Evolutionary conservation across 53 echinoderm and acorn worm species (phyloP).

Genomic region (Antedon mediterranea): DNA sequence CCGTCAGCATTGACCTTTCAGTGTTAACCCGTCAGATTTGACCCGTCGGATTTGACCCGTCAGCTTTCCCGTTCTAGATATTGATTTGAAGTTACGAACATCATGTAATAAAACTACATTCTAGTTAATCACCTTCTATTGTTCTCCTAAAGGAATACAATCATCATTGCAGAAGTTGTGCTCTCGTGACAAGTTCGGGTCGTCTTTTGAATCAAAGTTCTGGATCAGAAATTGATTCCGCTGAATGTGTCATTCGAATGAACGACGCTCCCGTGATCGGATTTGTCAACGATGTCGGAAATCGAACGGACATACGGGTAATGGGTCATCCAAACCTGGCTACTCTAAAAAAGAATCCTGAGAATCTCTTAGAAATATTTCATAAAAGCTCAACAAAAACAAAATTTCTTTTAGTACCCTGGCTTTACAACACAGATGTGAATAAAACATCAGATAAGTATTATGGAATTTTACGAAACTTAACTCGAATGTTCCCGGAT

Average conservation of each 20-base stretch:
- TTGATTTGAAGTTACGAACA: no score
- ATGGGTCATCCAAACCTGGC: background rate
- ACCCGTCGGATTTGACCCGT: no score
- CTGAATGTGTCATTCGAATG: constrained; percentile 31
- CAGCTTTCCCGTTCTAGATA: no score
- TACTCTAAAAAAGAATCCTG: constrained; percentile 45
- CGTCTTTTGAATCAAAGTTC: constrained; percentile 21
- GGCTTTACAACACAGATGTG: constrained; percentile 73
- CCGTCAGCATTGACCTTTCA: no score
- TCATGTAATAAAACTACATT: no score
- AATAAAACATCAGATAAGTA: constrained; percentile 86
- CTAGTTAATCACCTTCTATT: no score
- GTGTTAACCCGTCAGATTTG: no score
- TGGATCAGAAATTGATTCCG: constrained; percentile 28
- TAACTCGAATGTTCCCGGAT: constrained; percentile 56
- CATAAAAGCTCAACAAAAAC: constrained; percentile 55
- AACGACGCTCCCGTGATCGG: constrained; percentile 30
- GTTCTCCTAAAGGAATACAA: constrained; percentile 8
- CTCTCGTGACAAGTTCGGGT: constrained; percentile 27
- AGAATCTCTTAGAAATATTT: constrained; percentile 71
- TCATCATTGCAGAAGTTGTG: constrained; percentile 14
- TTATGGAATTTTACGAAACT: constrained; percentile 84
- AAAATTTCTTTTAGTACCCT: constrained; percentile 64
- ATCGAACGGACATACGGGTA: constrained; percentile 24
- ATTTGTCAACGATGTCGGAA: constrained; percentile 27